Conservation (phyloP, 2,113 vertebrate genomes). For the Tachysurus fulvidraco region DNA sequence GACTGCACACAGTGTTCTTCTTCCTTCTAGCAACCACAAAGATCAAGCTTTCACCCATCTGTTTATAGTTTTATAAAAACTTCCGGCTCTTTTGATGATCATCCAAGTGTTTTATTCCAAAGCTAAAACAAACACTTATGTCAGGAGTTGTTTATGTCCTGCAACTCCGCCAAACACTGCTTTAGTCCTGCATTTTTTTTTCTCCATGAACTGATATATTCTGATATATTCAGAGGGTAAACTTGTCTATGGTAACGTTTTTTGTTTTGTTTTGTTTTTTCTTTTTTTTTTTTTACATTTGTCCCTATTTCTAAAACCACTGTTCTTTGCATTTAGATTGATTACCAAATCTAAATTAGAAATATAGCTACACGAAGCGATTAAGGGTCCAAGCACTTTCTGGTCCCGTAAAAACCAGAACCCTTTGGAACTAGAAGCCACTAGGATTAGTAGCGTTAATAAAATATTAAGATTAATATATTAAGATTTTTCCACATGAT, state of each 20-base stretch:
- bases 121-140: constrained; percentile 12
- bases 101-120: constrained; percentile 7
- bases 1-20: background rate
- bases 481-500: background rate
- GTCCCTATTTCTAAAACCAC: background rate
- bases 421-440: background rate
- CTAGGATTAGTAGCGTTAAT: background rate
- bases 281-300: background rate
- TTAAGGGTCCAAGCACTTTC: background rate
- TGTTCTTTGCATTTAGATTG: too few species aligned
- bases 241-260: background rate
- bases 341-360: background rate
- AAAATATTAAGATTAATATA: background rate
- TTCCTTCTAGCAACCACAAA: background rate
- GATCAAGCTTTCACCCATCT: background rate
- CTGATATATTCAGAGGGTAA: background rate
- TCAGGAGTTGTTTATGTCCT: background rate
- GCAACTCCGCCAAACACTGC: background rate
- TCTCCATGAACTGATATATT: background rate
- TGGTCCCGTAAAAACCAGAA: background rate
- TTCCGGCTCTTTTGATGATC: constrained; percentile 14
- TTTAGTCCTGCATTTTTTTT: background rate
- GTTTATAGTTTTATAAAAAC: constrained; percentile 4
- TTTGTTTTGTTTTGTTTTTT: background rate
- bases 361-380: background rate